Percentiles rank a stretch among this genome's conserved stretches.
Evolutionary conservation across 2,888 invertebrate species (phyloP).

Genomic region (Dorcus hopei): DNA sequence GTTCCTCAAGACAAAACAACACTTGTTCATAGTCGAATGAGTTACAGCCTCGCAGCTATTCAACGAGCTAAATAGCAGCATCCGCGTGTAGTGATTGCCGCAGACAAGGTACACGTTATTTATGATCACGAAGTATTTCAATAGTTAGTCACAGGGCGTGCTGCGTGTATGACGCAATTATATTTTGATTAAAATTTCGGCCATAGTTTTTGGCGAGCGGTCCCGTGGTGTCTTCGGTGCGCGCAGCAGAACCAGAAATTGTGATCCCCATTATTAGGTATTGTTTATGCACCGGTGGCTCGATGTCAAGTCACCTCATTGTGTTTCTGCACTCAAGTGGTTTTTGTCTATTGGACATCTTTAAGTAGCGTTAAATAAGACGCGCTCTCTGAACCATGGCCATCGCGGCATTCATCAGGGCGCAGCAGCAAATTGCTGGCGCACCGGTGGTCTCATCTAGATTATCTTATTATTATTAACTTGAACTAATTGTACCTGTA

Average conservation of each 20-base stretch:
- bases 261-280: constrained; percentile 16
- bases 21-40: too few relatives aligned
- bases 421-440: constrained; percentile 34
- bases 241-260: not conserved
- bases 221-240: not conserved
- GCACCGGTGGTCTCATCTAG: constrained; percentile 35
- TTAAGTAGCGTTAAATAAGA: constrained; percentile 42
- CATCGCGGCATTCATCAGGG: constrained; percentile 33
- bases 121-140: too few relatives aligned
- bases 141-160: constrained; percentile 28
- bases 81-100: too few relatives aligned
- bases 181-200: constrained; percentile 32
- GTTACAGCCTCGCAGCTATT: too few relatives aligned
- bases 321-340: constrained; percentile 37
- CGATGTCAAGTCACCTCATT: constrained; percentile 35
- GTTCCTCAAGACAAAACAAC: too few relatives aligned
- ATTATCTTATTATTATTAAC: constrained; percentile 30
- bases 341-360: constrained; percentile 39
- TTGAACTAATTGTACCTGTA: constrained; percentile 27
- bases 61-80: too few relatives aligned
- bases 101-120: too few relatives aligned
- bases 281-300: constrained; percentile 32
- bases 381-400: constrained; percentile 37
- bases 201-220: constrained; percentile 19
- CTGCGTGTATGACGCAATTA: constrained; percentile 33